A percentile compares a stretch with the other conserved stretches of the same genome.
Evolutionary conservation across 2,888 invertebrate species (phyloP).

Genomic region (Phrixothrix hirtus): DNA sequence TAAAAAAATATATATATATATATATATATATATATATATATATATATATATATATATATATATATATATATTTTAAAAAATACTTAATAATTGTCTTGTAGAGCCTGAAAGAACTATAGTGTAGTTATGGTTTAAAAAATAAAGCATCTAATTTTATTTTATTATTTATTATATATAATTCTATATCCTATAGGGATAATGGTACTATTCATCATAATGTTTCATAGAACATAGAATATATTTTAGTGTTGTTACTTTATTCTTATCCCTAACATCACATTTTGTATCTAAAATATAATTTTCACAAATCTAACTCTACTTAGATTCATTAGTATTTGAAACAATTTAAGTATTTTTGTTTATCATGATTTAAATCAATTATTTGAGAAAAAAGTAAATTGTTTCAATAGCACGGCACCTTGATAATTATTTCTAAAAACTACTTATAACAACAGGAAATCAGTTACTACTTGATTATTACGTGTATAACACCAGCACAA

Average conservation of each 20-base stretch:
- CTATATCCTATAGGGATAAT: background rate
- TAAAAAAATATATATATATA: too few species aligned
- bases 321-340: constrained; percentile 15
- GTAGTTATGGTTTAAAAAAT: too few species aligned
- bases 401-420: constrained; percentile 13
- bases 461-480: too few species aligned
- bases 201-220: background rate
- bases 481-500: too few species aligned
- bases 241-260: constrained; percentile 7
- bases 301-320: constrained; percentile 13
- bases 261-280: constrained; percentile 20
- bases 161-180: background rate
- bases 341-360: constrained; percentile 12
- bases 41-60: too few species aligned
- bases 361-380: constrained; percentile 3
- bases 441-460: constrained; percentile 1
- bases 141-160: too few species aligned
- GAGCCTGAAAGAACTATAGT: too few species aligned
- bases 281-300: constrained; percentile 19
- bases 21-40: too few species aligned
- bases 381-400: constrained; percentile 4
- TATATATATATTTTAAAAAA: too few species aligned
- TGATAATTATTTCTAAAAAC: background rate
- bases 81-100: too few species aligned
- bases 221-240: background rate